Conservation (phyloP, 1,140 invertebrate species). For the Eriocheir sinensis region DNA sequence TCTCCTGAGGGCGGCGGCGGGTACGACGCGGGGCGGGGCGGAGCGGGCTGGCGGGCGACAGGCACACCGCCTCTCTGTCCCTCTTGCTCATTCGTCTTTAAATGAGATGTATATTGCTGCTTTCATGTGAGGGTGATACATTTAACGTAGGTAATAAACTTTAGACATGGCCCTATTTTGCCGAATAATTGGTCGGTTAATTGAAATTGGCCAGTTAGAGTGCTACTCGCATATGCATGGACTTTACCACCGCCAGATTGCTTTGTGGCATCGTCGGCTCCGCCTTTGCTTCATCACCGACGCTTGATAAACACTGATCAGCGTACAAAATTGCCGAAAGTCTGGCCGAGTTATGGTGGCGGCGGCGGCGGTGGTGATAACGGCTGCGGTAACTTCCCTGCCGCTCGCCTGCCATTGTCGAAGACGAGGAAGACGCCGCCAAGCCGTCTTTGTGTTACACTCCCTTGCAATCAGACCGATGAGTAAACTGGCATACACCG, state of each 20-base stretch:
- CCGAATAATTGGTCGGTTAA: constrained; percentile 72
- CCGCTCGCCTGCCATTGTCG: background rate
- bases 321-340: constrained; percentile 24
- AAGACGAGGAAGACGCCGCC: background rate
- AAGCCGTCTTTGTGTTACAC: background rate
- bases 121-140: constrained; percentile 73
- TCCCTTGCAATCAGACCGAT: background rate
- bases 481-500: no score
- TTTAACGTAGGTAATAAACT: constrained; percentile 73
- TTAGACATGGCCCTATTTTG: constrained; percentile 73
- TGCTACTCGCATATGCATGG: constrained; percentile 70
- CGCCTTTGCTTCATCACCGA: constrained; percentile 9
- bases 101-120: constrained; percentile 74
- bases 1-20: constrained; percentile 1
- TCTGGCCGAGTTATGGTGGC: background rate
- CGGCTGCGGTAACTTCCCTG: background rate
- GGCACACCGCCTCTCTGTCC: constrained; percentile 28
- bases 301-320: constrained; percentile 49
- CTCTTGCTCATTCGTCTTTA: constrained; percentile 46
- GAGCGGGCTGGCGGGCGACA: background rate
- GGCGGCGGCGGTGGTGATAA: background rate
- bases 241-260: constrained; percentile 66
- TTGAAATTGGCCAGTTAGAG: constrained; percentile 72
- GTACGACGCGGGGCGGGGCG: background rate
- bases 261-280: constrained; percentile 54